Base-by-base conservation (phyloP, 2,113 vertebrate species). In the Ranitomeya imitator region DNA sequence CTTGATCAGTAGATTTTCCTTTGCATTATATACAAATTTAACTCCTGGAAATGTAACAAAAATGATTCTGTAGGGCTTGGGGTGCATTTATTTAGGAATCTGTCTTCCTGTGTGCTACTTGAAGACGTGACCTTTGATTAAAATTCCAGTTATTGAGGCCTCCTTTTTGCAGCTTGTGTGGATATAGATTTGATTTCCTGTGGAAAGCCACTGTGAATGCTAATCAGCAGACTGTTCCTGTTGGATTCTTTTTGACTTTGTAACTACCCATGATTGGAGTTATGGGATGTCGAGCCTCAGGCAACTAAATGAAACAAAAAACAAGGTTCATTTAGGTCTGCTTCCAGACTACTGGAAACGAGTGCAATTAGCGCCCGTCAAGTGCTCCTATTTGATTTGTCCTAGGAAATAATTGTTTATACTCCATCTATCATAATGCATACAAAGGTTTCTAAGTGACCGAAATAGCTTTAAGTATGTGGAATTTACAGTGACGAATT, bases 181-280 rank as follows among this genome's bases (percentile, higher is more conserved):
- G 15, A 88, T 88, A 83, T 74, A 87, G 63, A 87, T 88, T 78
- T 78, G 3, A 88, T 78, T 83, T 84, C 80, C 80, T 78, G 69
- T 63, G 59, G 87, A 45, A 83, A 88, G 67, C 86, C 79, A 82
- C 55, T 76, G 59, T 77, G 83, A 83, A 83, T 88, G 71, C 69
- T 51, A 83, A 81, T 83, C 80, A 83, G 77, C 71, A 55, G 86
- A 65, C 69, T 63, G 55, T 83, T 83, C 79, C 81, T 76, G 69
- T 73, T 51, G n/a, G 59, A 78, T n/a, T 57, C 80, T 74, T 77
- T 63, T 77, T 83, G 81, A 81, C 87, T 88, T 77, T 11, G 63
- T 84, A 88, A 83, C 84, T 67, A 82, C 52, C 69, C 79, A 77
- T 84, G 87, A 88, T 88, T 88, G 71, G 55, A 83, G 55, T 83